These are phyloP conservation scores for Cherax quadricarinatus DNA, from an alignment of 1,140 invertebrate species.

Conservation along the genomic window DNA sequence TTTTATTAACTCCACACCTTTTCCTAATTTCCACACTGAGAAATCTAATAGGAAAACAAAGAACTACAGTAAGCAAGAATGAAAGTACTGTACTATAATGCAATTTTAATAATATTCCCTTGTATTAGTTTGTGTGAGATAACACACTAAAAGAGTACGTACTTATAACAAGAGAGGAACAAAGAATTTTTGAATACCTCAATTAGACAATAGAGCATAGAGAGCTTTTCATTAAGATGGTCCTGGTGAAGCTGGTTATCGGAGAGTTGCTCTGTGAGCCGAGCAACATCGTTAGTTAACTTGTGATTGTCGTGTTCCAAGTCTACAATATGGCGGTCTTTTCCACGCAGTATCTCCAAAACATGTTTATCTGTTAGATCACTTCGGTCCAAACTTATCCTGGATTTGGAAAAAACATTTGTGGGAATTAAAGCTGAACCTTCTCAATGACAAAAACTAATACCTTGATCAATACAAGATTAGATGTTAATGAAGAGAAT, in stretches of 20 bases:
- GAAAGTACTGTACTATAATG: too few relatives aligned
- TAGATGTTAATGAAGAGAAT: too few relatives aligned
- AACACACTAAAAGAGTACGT: too few relatives aligned
- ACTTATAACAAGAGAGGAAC: too few relatives aligned
- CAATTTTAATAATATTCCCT: too few relatives aligned
- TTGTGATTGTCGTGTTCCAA: conserved; percentile 56
- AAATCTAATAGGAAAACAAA: too few relatives aligned
- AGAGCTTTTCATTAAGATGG: conserved; percentile 64
- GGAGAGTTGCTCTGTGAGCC: conserved; percentile 35
- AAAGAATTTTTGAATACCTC: conserved; percentile 35
- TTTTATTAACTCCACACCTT: too few relatives aligned
- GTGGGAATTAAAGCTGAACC: not conserved
- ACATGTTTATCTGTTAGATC: conserved; percentile 60
- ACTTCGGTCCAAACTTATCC: conserved; percentile 52
- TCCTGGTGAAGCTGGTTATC: conserved; percentile 39
- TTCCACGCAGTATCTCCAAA: conserved; percentile 49
- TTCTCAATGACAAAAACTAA: not conserved
- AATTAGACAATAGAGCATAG: conserved; percentile 51
- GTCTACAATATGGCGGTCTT: conserved; percentile 56
- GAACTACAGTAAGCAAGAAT: too few relatives aligned
- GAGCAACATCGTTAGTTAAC: conserved; percentile 32
- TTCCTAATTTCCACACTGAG: too few relatives aligned
- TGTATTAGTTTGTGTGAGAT: too few relatives aligned
- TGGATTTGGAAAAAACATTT: not conserved
- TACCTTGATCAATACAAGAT: too few relatives aligned